Percentiles rank a stretch among this genome's conserved stretches.
Evolutionary conservation across 2,113 vertebrate genomes (phyloP).

Genomic region (Chlamydotis undulata): DNA sequence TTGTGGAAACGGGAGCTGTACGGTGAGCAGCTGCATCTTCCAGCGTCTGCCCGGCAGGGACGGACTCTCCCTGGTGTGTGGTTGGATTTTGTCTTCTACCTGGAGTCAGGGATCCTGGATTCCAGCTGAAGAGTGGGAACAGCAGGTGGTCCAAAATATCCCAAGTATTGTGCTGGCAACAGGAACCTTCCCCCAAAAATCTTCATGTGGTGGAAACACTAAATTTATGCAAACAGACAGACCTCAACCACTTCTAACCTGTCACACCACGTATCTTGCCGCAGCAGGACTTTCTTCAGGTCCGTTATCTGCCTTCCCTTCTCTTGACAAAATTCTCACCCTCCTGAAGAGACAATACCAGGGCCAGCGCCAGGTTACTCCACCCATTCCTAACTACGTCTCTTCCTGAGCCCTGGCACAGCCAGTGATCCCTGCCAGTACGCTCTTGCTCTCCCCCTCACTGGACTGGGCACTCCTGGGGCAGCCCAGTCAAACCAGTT

Average conservation of each 20-base stretch:
- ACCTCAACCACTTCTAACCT: background rate
- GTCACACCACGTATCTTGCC: background rate
- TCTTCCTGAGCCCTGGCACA: background rate
- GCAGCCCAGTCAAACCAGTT: background rate
- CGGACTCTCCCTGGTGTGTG: background rate
- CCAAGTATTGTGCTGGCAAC: background rate
- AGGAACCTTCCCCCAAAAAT: background rate
- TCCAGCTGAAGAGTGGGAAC: background rate
- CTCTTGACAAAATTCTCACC: background rate
- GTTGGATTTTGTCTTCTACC: background rate
- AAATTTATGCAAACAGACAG: background rate
- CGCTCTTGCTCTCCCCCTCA: background rate
- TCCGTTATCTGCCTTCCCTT: background rate
- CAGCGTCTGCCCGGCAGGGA: background rate
- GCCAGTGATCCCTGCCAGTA: background rate
- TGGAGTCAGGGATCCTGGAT: background rate
- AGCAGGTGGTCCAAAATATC: background rate
- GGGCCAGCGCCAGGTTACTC: background rate
- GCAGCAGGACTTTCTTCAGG: background rate
- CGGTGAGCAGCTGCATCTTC: background rate
- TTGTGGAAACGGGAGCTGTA: background rate
- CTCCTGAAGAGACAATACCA: background rate
- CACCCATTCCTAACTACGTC: accelerated
- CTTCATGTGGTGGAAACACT: background rate
- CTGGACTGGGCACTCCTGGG: background rate